A percentile compares a stretch with the other conserved stretches of the same genome.
phyloP scores from a whole-genome alignment of 35 echinoderm and acorn worm genomes.

The Anneissia japonica region DNA sequence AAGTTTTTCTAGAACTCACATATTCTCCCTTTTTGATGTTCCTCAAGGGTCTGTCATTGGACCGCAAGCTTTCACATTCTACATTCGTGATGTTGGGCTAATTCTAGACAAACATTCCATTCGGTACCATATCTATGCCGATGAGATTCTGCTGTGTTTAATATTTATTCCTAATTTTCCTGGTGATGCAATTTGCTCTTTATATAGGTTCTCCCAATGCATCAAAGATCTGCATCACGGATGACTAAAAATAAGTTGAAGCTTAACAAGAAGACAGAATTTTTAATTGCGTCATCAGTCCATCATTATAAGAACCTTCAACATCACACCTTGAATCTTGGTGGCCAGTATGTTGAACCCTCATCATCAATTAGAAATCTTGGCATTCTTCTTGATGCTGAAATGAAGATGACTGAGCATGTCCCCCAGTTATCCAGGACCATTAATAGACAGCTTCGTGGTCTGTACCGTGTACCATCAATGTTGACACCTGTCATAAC shows the following conservation, averaged over 20 bases:
- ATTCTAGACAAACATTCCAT: conserved; percentile 2
- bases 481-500: neutral
- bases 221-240: conserved; percentile 5
- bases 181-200: conserved; percentile 1
- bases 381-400: neutral
- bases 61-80: conserved; percentile 7
- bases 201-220: conserved; percentile 11
- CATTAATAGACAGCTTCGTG: conserved; percentile 4
- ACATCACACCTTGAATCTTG: conserved; percentile 6
- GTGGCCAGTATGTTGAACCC: too few species aligned
- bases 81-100: neutral
- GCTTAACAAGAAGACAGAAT: conserved; percentile 12
- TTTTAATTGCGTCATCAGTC: neutral
- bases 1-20: neutral
- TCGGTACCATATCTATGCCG: conserved; percentile 13
- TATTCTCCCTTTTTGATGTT: neutral
- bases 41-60: conserved; percentile 23
- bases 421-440: neutral
- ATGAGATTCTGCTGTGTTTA: conserved; percentile 8
- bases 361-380: neutral
- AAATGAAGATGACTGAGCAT: too few species aligned
- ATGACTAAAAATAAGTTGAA: conserved; percentile 6
- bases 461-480: neutral
- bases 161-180: neutral
- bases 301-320: neutral